Evolutionary conservation across 2,888 invertebrate species (phyloP), one percentile per base, ranked within the genome.

Genomic region (Coleophora flavipennella): DNA sequence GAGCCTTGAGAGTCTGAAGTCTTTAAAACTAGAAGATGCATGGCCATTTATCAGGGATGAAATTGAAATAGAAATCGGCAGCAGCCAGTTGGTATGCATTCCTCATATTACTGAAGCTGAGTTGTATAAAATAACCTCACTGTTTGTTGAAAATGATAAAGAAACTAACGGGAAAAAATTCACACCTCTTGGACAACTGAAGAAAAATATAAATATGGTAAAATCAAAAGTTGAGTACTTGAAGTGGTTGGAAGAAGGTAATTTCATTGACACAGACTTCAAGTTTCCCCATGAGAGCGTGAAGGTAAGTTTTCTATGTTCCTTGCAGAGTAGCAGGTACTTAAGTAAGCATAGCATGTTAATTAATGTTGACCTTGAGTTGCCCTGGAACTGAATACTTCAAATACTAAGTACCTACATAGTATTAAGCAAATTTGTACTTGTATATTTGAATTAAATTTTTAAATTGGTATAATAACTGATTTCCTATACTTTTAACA

Each of bases 11-110:
- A 70, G 55, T 34, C 60, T 86, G 40, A 77, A 81, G 45, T 85
- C 85, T 12, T 57, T 86, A 8, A 81, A 81, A 49, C 60, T 86
- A 33, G 85, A 85, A 47, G 84, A 85, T 41, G 85, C 85, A 1
- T 86, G 85, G 85, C 85, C 85, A 11, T 85, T 84, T 57, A 86
- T 86, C 35, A 69, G 85, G 53, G 84, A 84, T 45, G 85, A 86
- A 72, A 84, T 86, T 36, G 85, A 85, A 56, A 77, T 65, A 35
- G 85, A 85, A 68, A 84, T 85, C 43, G 85, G 85, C n/a, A 77
- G 76, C 50, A 79, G 70, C 45, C 76, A 83, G 56, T 64, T 83
- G 36, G 75, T 85, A 41, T 86, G 85, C 60, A 85, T 86, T 44
- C 85, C 85, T 44, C 80, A 83, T 55, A 81, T 86, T 47, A 85